Conservation (phyloP, 2,113 vertebrate species). For the Triplophysa tibetana region DNA sequence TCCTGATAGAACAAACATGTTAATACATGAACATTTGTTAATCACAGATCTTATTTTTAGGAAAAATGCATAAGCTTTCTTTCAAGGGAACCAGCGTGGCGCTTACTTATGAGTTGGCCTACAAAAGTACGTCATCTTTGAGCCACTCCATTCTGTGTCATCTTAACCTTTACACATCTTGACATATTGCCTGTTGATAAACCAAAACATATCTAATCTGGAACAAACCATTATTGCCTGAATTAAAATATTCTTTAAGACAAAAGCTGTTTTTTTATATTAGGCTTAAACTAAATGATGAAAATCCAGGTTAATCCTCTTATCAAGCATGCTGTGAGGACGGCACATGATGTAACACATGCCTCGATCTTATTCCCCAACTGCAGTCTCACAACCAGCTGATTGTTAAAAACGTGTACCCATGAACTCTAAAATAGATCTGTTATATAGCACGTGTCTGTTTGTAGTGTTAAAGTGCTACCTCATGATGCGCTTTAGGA, state of each 20-base stretch:
- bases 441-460: background rate
- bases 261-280: background rate
- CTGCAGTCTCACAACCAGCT: slow-evolving; percentile 10
- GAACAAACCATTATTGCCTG: too few species aligned
- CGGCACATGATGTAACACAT: slow-evolving; percentile 32
- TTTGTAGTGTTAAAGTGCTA: background rate
- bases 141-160: background rate
- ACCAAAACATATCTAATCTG: too few species aligned
- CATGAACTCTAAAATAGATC: background rate
- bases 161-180: background rate
- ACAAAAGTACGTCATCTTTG: too few species aligned
- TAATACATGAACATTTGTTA: too few species aligned
- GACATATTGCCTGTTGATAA: background rate
- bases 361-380: slow-evolving; percentile 28
- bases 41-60: too few species aligned
- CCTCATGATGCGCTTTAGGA: background rate
- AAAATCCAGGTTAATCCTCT: slow-evolving; percentile 43
- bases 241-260: background rate
- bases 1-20: too few species aligned
- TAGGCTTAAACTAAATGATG: slow-evolving; percentile 28
- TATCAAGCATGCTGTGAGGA: slow-evolving; percentile 19
- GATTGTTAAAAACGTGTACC: background rate
- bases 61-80: too few species aligned
- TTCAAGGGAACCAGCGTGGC: too few species aligned
- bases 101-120: too few species aligned